Evolutionary conservation across 1,140 invertebrate genomes (phyloP), one percentile per base, ranked within the genome.

Genomic region (Panagrolaimus sp.): DNA sequence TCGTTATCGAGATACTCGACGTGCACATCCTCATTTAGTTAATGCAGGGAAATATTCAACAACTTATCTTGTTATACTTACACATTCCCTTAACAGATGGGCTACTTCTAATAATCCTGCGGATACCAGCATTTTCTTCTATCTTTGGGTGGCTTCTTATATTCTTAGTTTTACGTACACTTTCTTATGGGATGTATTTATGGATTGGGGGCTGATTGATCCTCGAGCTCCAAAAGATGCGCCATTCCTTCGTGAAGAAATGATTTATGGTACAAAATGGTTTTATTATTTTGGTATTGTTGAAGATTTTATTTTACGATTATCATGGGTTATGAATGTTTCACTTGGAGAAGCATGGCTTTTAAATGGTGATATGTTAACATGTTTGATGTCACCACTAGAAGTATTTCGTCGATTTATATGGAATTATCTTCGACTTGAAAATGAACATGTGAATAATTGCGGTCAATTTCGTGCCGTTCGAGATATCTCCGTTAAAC

Each of bases 371-470:
- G 93, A 98, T 81, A 87, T 93, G 11, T 90, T 98, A 88, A 88
- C 89, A 2, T 92, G 92, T 3, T 87, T 97, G 68, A 85, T 94
- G 9, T 91, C 93, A 1, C 90, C 92, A 4, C 84, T 97, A 0
- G 96, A 99, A 88, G 92, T 98, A 9, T 92, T 96, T 83, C 89
- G 93, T 91, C 87, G 78, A 76, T 99, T 99, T 86, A 89, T 99
- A 45, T 99, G 96, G 96, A 99, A 99, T 85, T 99, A 95, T 84
- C 98, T 98, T 86, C 94, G 96, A 0, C 84, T 99, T 72, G 96
- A 99, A 86, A 99, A 99, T 85, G 96, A 99, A 82, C 96, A 99
- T 78, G 86, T 99, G 7, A 99, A 99, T 85, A 99, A 99, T 86
- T 98, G 95, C 86, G 96, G 96, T 85, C 93, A 98, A 86, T 99